Percentiles rank a stretch among this genome's conserved stretches.
These are phyloP conservation scores for Caranx ignobilis DNA, from an alignment of 2,113 vertebrate species.

Conservation along the genomic window DNA sequence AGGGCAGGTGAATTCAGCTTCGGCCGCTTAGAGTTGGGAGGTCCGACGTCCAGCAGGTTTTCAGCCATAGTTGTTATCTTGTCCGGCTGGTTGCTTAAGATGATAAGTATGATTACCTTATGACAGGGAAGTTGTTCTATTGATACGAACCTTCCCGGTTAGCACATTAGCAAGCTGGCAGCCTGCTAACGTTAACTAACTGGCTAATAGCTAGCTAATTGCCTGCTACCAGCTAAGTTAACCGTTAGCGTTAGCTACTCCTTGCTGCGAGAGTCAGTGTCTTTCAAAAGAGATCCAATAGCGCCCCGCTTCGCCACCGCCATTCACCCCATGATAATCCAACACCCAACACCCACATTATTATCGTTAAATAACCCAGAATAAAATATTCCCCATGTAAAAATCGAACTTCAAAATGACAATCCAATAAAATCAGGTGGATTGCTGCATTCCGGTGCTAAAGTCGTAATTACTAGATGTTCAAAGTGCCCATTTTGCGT, in stretches of 20 bases:
- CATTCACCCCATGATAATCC: conserved; percentile 91
- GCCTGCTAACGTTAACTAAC: conserved; percentile 77
- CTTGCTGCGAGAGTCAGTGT: conserved; percentile 63
- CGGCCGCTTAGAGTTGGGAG: conserved; percentile 93
- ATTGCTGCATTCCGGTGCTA: conserved; percentile 55
- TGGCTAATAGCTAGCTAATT: conserved; percentile 79
- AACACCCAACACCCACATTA: conserved; percentile 89
- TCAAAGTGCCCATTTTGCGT: conserved; percentile 81
- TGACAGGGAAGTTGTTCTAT: conserved; percentile 38
- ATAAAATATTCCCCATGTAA: conserved; percentile 77
- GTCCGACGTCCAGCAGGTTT: conserved; percentile 94
- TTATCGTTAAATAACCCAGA: conserved; percentile 79
- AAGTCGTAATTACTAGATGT: conserved; percentile 76
- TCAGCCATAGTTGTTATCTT: conserved; percentile 88
- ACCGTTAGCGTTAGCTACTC: conserved; percentile 75
- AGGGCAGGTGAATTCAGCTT: conserved; percentile 96
- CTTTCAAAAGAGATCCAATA: conserved; percentile 90
- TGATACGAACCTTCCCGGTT: conserved; percentile 61
- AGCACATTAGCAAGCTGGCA: conserved; percentile 77
- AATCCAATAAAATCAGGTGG: conserved; percentile 56
- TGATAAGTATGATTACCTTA: conserved; percentile 25
- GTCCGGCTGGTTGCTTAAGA: conserved; percentile 41
- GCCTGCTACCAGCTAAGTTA: conserved; percentile 77
- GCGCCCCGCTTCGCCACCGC: conserved; percentile 90
- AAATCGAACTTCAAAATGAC: conserved; percentile 51